phyloP scores from a whole-genome alignment of 2,113 vertebrate species.

The Lontra canadensis region DNA sequence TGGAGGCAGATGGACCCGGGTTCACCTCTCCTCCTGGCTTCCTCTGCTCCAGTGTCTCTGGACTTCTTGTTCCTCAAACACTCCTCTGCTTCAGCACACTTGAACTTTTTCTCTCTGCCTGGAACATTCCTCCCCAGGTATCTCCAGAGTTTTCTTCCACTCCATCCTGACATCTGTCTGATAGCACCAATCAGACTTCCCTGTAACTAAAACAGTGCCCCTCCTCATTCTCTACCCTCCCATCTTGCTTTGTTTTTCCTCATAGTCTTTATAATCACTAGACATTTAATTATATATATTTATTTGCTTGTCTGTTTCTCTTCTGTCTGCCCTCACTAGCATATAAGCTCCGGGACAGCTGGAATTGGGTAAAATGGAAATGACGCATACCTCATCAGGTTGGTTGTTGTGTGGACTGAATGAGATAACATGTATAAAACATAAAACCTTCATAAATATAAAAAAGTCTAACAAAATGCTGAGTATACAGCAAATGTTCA shows the following conservation, averaged over 20 bases:
- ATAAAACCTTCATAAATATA: not conserved
- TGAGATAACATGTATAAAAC: not conserved
- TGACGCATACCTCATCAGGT: not conserved
- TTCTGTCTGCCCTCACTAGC: not conserved
- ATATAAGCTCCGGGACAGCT: not conserved
- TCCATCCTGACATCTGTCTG: not conserved
- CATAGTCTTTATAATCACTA: not conserved
- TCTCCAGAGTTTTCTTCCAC: not conserved
- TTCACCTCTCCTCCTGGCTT: not conserved
- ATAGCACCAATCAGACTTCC: not conserved
- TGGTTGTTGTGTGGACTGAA: not conserved
- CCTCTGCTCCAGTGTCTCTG: not conserved
- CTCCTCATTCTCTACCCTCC: not conserved
- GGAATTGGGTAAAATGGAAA: not conserved
- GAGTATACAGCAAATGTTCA: not conserved
- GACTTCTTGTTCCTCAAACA: not conserved
- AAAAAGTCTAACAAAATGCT: conserved; percentile 3
- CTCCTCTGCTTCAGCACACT: not conserved
- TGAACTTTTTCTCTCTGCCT: not conserved
- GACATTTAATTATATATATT: not conserved
- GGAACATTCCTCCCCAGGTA: not conserved
- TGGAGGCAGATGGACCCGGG: not conserved
- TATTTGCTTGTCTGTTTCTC: not conserved
- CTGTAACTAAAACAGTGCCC: not conserved
- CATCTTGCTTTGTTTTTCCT: not conserved